These are phyloP conservation scores for Andrena marginata DNA, from an alignment of 2,888 invertebrate species.

Conservation along the genomic window DNA sequence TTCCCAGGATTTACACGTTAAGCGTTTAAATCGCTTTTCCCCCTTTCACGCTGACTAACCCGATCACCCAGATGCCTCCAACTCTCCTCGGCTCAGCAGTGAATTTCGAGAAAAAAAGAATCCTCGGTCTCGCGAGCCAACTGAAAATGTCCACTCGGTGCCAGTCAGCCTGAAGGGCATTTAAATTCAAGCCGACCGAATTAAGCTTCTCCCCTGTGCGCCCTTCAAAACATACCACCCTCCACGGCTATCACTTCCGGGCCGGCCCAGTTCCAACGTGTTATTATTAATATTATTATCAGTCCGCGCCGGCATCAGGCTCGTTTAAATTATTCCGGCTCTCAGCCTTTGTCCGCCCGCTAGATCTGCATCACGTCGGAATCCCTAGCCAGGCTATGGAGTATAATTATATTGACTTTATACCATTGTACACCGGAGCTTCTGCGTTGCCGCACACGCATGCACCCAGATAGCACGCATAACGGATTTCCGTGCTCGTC, in stretches of 20 bases:
- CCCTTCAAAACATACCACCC: constrained; percentile 14
- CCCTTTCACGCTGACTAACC: background rate
- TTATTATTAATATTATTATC: constrained; percentile 62
- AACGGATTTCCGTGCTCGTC: constrained; percentile 41
- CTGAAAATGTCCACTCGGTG: background rate
- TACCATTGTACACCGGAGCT: constrained; percentile 43
- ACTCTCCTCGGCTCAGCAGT: background rate
- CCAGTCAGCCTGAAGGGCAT: background rate
- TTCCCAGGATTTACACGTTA: constrained; percentile 64
- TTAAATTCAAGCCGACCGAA: background rate
- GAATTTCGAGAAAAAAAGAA: background rate
- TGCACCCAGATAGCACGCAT: constrained; percentile 46
- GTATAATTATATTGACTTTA: constrained; percentile 68
- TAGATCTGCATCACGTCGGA: constrained; percentile 43
- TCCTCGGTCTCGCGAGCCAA: background rate
- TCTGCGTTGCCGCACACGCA: constrained; percentile 9
- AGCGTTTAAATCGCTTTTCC: constrained; percentile 61
- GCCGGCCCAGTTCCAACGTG: constrained; percentile 21
- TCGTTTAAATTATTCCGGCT: constrained; percentile 57
- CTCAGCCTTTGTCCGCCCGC: constrained; percentile 47
- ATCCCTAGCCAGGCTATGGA: constrained; percentile 15
- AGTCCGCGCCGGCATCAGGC: constrained; percentile 34
- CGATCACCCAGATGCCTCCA: background rate
- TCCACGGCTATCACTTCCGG: no score
- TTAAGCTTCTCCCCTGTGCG: constrained; percentile 11